A percentile compares a stretch with the other conserved stretches of the same genome.
These are phyloP conservation scores for Dasyprocta punctata DNA, from an alignment of 2,113 vertebrate species.

Conservation along the genomic window DNA sequence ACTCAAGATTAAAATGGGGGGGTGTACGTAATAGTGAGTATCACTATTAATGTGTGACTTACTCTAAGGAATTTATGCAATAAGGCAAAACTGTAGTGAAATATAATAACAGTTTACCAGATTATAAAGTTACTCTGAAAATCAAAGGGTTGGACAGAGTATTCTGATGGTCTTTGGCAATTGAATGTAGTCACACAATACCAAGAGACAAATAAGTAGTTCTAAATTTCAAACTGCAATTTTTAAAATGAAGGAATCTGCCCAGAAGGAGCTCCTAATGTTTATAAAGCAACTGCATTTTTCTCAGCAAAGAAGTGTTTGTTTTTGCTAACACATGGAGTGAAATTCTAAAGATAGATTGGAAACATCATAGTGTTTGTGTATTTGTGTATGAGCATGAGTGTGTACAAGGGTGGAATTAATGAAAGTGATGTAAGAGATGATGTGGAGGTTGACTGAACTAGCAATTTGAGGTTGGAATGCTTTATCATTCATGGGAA, in stretches of 20 bases:
- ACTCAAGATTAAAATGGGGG: slow-evolving; percentile 54
- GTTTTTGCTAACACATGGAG: neutral
- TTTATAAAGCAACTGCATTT: slow-evolving; percentile 30
- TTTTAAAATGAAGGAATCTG: neutral
- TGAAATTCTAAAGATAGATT: slow-evolving; percentile 14
- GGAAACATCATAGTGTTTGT: neutral
- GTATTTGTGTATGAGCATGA: neutral
- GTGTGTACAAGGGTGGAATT: neutral
- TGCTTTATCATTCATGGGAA: neutral
- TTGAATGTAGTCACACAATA: slow-evolving; percentile 2
- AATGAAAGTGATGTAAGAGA: neutral
- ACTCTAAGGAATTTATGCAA: slow-evolving; percentile 46
- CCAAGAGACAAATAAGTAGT: slow-evolving; percentile 2
- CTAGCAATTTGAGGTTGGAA: neutral
- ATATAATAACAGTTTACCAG: neutral
- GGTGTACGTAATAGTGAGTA: neutral
- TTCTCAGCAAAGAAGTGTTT: neutral
- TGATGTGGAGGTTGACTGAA: neutral
- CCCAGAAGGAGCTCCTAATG: slow-evolving; percentile 2
- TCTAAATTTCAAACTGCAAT: neutral
- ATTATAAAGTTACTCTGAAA: slow-evolving; percentile 6
- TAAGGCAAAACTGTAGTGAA: slow-evolving; percentile 61
- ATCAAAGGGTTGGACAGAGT: neutral
- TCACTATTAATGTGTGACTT: slow-evolving; percentile 52
- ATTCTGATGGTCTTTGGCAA: slow-evolving; percentile 20